A percentile compares a stretch with the other conserved stretches of the same genome.
phyloP scores from a whole-genome alignment of 2,797 vertebrate genomes.

The Scolopax rusticola region DNA sequence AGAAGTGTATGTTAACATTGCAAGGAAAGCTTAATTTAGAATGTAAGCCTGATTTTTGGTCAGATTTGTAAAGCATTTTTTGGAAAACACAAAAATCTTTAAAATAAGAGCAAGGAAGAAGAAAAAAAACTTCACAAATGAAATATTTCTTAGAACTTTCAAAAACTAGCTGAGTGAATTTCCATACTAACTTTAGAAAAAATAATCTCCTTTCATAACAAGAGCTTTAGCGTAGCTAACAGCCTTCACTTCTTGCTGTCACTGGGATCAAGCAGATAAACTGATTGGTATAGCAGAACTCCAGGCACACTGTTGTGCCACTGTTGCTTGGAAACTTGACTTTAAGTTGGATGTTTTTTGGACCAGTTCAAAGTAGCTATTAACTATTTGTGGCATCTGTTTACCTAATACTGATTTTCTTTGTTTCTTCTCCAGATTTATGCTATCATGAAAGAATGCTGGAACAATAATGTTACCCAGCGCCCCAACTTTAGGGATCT shows the following conservation, averaged over 20 bases:
- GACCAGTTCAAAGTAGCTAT: background rate
- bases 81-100: too few species aligned
- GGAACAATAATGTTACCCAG: slow-evolving; percentile 83
- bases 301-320: background rate
- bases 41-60: background rate
- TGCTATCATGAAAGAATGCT: slow-evolving; percentile 91
- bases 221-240: background rate
- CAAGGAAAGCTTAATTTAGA: background rate
- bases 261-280: background rate
- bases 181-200: background rate
- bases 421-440: slow-evolving; percentile 84
- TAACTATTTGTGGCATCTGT: background rate
- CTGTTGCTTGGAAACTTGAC: background rate
- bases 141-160: fast-evolving
- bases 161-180: background rate
- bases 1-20: background rate
- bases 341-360: background rate
- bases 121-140: background rate
- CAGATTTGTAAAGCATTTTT: background rate
- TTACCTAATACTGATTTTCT: background rate
- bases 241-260: background rate
- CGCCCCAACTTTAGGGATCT: slow-evolving; percentile 90
- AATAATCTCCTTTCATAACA: background rate
- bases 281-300: background rate
- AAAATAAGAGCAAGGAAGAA: background rate